Evolutionary conservation across 2,113 vertebrate species (phyloP).

Genomic region (Semicossyphus pulcher): DNA sequence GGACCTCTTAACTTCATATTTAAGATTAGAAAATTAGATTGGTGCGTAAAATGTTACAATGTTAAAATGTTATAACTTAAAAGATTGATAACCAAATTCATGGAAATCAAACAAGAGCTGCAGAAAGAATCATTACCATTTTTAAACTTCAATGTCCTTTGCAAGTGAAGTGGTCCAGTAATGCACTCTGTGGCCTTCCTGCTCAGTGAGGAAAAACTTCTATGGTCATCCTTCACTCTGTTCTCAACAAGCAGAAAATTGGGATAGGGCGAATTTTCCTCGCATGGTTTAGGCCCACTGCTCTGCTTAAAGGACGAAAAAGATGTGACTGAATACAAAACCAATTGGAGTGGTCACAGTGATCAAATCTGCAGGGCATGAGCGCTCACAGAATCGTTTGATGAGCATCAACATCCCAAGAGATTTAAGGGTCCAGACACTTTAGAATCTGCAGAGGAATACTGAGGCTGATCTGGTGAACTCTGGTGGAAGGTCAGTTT

Average conservation of each 20-base stretch:
- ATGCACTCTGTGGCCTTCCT: neutral
- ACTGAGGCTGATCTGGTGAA: constrained; percentile 15
- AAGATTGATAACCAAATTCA: neutral
- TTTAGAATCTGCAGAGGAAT: constrained; percentile 6
- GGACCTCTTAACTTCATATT: neutral
- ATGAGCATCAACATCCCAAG: constrained; percentile 34
- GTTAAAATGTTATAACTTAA: neutral
- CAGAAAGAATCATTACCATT: neutral
- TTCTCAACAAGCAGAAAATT: constrained; percentile 54
- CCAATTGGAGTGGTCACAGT: constrained; percentile 40
- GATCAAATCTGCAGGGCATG: constrained; percentile 22
- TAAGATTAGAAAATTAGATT: neutral
- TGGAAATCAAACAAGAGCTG: neutral
- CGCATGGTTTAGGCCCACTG: constrained; percentile 26
- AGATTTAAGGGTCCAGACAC: constrained; percentile 30
- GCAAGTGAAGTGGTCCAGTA: neutral
- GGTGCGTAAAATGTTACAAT: neutral
- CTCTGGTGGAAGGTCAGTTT: constrained; percentile 9
- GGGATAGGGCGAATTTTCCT: constrained; percentile 20
- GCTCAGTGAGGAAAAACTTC: constrained; percentile 5
- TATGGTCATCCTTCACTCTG: constrained; percentile 43
- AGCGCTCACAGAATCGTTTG: constrained; percentile 16
- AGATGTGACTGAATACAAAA: constrained; percentile 48
- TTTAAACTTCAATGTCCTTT: constrained; percentile 6
- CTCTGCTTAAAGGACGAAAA: constrained; percentile 48